A percentile compares a stretch with the other conserved stretches of the same genome.
phyloP scores from a whole-genome alignment of 2,797 vertebrate species.

The Acanthurus leucopareius region DNA sequence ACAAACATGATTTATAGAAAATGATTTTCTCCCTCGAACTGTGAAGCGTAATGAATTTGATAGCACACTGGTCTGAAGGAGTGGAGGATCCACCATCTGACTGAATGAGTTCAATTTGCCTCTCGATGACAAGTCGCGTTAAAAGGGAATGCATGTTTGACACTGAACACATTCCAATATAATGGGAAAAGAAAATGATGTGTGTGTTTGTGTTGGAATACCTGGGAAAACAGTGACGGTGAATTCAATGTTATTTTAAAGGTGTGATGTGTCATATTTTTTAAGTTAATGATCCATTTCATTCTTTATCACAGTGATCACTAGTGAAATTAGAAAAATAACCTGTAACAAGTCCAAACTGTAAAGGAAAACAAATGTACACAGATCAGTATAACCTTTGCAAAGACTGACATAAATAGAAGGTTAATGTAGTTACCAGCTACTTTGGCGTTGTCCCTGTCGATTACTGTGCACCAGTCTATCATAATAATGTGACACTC shows the following conservation, averaged over 20 bases:
- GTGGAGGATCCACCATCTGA: conserved; percentile 24
- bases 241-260: conserved; percentile 6
- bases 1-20: conserved; percentile 69
- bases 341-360: neutral
- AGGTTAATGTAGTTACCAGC: neutral
- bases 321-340: conserved; percentile 3
- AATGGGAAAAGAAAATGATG: conserved; percentile 29
- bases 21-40: conserved; percentile 53
- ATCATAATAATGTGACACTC: conserved; percentile 8
- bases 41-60: conserved; percentile 55
- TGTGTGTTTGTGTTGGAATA: conserved; percentile 10
- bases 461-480: neutral
- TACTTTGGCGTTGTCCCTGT: neutral
- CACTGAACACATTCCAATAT: conserved; percentile 13
- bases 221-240: neutral
- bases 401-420: neutral
- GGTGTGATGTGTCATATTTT: conserved; percentile 13
- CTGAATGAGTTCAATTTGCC: conserved; percentile 60
- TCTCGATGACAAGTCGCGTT: conserved; percentile 45
- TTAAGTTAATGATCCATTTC: conserved; percentile 8
- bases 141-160: conserved; percentile 3
- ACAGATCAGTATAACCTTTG: neutral
- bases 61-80: conserved; percentile 40
- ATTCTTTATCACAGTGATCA: conserved; percentile 16
- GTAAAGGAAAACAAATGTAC: neutral